Conservation (phyloP, 2,888 invertebrate species). For the Dynastes hyllus region DNA sequence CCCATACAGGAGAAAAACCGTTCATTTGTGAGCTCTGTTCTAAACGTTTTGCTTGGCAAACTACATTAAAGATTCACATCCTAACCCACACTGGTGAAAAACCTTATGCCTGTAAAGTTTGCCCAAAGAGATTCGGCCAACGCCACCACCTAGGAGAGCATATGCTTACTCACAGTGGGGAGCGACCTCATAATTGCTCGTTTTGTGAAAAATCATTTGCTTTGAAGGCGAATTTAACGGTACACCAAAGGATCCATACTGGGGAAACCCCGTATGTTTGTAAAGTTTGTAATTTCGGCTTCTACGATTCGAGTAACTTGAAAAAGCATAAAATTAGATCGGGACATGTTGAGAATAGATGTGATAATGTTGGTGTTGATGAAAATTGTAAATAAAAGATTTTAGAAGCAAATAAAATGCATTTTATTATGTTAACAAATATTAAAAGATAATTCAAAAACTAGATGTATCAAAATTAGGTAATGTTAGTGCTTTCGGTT, state of each 20-base stretch:
- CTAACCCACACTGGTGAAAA: constrained; percentile 64
- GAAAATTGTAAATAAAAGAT: too few species aligned
- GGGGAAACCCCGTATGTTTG: constrained; percentile 58
- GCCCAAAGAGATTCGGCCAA: constrained; percentile 53
- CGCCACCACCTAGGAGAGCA: constrained; percentile 53
- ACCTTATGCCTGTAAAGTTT: constrained; percentile 58
- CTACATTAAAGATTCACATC: constrained; percentile 63
- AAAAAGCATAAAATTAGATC: constrained; percentile 54
- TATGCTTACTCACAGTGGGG: constrained; percentile 54
- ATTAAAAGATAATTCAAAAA: too few species aligned
- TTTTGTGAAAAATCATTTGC: constrained; percentile 55
- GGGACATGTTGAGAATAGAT: background rate
- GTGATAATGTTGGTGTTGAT: too few species aligned
- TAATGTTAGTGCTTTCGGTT: too few species aligned
- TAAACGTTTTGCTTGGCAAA: constrained; percentile 63
- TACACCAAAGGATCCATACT: constrained; percentile 57
- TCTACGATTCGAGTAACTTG: constrained; percentile 57
- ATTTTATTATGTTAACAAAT: background rate
- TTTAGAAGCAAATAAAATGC: background rate
- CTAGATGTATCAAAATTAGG: too few species aligned
- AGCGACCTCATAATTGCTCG: constrained; percentile 52
- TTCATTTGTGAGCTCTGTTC: constrained; percentile 63
- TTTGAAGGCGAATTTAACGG: constrained; percentile 56
- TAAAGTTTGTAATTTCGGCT: constrained; percentile 55
- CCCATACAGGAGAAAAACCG: constrained; percentile 64